phyloP scores from a whole-genome alignment of 2,113 vertebrate species.

The Coregonus clupeaformis region DNA sequence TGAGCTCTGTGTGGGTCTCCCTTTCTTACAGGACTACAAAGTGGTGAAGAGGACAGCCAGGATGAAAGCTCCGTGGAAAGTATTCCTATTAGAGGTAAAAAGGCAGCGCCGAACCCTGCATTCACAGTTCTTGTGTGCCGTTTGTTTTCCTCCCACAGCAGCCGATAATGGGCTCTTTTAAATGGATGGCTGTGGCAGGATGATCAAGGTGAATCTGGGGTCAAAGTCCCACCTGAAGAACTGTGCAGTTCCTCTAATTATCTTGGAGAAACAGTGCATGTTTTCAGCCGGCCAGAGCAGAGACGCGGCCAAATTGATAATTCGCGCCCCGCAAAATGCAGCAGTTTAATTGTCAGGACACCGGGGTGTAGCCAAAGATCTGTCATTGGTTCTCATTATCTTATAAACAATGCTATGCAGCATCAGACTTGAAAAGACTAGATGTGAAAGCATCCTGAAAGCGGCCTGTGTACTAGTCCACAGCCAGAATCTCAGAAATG shows the following conservation, averaged over 20 bases:
- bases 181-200: constrained; percentile 66
- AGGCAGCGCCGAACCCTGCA: constrained; percentile 71
- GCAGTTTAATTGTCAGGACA: constrained; percentile 74
- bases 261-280: constrained; percentile 64
- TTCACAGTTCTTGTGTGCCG: constrained; percentile 71
- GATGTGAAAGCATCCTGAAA: constrained; percentile 72
- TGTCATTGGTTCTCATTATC: constrained; percentile 79
- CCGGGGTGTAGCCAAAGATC: constrained; percentile 69
- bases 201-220: constrained; percentile 79
- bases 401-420: constrained; percentile 72
- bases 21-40: constrained; percentile 78
- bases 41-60: constrained; percentile 83
- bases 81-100: constrained; percentile 93
- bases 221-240: constrained; percentile 81
- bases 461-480: constrained; percentile 55
- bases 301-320: constrained; percentile 64
- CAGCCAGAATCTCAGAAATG: constrained; percentile 75
- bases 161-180: constrained; percentile 76
- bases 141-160: constrained; percentile 75
- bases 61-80: constrained; percentile 68
- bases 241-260: constrained; percentile 77
- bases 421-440: constrained; percentile 74
- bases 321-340: constrained; percentile 58
- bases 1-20: constrained; percentile 65
- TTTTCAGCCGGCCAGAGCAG: constrained; percentile 53